phyloP scores from a whole-genome alignment of 2,113 vertebrate species.

The Eclectus roratus region DNA sequence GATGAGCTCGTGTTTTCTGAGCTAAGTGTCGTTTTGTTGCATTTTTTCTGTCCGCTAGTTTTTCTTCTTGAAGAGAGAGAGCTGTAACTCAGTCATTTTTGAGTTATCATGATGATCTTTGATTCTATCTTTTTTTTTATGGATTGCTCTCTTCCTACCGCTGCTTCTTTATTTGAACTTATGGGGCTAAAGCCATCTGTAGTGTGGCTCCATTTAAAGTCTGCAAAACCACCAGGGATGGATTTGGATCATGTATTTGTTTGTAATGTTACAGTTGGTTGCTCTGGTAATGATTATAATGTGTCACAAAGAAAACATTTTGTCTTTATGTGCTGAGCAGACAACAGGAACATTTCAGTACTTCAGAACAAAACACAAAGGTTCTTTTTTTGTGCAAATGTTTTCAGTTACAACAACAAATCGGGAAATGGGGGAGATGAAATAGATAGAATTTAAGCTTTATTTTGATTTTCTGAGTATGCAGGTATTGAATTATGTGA shows the following conservation, averaged over 20 bases:
- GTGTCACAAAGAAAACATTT: conserved; percentile 62
- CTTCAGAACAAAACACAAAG: conserved; percentile 36
- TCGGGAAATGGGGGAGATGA: not conserved
- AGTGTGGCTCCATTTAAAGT: conserved; percentile 48
- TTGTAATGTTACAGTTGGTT: conserved; percentile 56
- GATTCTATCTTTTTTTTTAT: not conserved
- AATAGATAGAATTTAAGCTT: not conserved
- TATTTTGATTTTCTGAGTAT: not conserved
- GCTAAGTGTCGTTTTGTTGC: not conserved
- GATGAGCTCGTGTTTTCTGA: not conserved
- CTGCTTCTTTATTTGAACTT: conserved; percentile 47
- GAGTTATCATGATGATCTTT: not conserved
- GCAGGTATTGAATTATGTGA: not conserved
- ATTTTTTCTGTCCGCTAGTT: not conserved
- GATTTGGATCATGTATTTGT: conserved; percentile 40
- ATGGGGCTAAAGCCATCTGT: not conserved
- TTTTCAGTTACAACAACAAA: conserved; percentile 19
- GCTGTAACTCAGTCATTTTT: not conserved
- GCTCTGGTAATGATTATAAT: conserved; percentile 61
- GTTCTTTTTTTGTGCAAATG: not conserved
- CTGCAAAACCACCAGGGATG: conserved; percentile 11
- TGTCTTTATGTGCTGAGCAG: conserved; percentile 21
- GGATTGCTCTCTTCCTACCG: not conserved
- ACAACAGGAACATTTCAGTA: conserved; percentile 29
- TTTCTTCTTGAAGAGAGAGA: not conserved